Conservation (phyloP, 2,113 vertebrate genomes). For the Oostethus manadensis region DNA sequence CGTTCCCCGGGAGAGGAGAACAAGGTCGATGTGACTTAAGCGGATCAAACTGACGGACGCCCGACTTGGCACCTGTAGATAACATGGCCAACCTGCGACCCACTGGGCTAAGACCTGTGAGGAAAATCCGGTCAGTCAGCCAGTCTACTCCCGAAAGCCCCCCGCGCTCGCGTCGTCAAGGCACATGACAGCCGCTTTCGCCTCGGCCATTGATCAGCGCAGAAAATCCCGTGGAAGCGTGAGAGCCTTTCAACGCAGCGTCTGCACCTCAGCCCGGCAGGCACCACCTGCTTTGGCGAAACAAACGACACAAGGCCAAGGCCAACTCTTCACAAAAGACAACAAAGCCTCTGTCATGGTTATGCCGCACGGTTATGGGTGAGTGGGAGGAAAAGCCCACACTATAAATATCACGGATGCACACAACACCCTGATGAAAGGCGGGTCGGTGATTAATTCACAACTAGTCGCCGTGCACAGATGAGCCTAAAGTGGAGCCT, state of each 20-base stretch:
- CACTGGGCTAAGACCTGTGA: slow-evolving; percentile 15
- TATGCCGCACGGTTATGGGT: slow-evolving; percentile 13
- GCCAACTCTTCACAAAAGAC: slow-evolving; percentile 23
- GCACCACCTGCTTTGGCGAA: slow-evolving; percentile 6
- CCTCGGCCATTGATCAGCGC: slow-evolving; percentile 46
- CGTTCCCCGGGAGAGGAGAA: background rate
- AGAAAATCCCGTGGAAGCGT: slow-evolving; percentile 36
- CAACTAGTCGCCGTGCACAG: slow-evolving; percentile 20
- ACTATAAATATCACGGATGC: slow-evolving; percentile 12
- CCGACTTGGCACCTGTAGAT: background rate
- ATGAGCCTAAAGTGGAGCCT: slow-evolving; percentile 23
- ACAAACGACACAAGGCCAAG: slow-evolving; percentile 29
- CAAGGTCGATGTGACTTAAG: slow-evolving; percentile 10
- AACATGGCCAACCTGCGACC: background rate
- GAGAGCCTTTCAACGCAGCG: slow-evolving; percentile 27
- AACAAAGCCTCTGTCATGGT: slow-evolving; percentile 12
- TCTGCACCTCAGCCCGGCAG: slow-evolving; percentile 20
- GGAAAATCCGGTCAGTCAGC: slow-evolving; percentile 10
- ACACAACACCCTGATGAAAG: slow-evolving; percentile 8
- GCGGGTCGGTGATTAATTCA: slow-evolving; percentile 26
- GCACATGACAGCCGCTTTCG: slow-evolving; percentile 44
- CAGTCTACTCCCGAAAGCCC: slow-evolving; percentile 32
- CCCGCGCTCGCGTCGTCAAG: slow-evolving; percentile 26
- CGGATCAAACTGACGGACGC: slow-evolving; percentile 20
- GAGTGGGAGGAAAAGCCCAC: slow-evolving; percentile 12